Conservation (phyloP, 2,113 vertebrate genomes). For the Microtus pennsylvanicus region DNA sequence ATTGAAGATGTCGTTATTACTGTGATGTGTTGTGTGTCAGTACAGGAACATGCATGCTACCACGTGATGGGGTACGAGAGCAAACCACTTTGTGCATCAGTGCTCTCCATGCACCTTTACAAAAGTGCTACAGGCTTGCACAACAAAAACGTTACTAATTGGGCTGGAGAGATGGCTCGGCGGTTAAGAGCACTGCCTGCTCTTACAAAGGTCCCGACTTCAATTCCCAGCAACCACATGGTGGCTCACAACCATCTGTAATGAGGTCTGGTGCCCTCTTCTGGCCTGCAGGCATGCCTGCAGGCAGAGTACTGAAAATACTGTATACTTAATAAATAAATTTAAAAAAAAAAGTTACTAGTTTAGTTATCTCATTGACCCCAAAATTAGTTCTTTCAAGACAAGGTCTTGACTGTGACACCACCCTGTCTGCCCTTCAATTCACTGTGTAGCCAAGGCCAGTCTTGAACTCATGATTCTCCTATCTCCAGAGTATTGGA, state of each 20-base stretch:
- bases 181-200: too few relatives aligned
- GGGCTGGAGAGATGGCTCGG: too few relatives aligned
- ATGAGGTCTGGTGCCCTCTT: too few relatives aligned
- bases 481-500: neutral
- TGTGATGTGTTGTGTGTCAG: neutral
- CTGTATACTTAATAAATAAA: too few relatives aligned
- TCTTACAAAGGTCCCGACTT: too few relatives aligned
- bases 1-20: neutral
- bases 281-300: too few relatives aligned
- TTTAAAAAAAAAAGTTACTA: too few relatives aligned
- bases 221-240: too few relatives aligned
- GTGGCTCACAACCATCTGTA: too few relatives aligned
- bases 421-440: neutral
- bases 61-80: neutral
- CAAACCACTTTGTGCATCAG: neutral
- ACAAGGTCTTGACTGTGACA: neutral
- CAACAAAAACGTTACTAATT: neutral
- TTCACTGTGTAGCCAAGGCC: neutral
- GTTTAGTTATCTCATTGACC: neutral
- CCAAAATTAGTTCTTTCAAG: neutral
- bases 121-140: too few relatives aligned
- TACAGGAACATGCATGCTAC: neutral
- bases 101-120: neutral
- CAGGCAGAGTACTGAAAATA: too few relatives aligned
- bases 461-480: neutral